phyloP scores from a whole-genome alignment of 2,888 invertebrate species.

The Apamea epomidion region DNA sequence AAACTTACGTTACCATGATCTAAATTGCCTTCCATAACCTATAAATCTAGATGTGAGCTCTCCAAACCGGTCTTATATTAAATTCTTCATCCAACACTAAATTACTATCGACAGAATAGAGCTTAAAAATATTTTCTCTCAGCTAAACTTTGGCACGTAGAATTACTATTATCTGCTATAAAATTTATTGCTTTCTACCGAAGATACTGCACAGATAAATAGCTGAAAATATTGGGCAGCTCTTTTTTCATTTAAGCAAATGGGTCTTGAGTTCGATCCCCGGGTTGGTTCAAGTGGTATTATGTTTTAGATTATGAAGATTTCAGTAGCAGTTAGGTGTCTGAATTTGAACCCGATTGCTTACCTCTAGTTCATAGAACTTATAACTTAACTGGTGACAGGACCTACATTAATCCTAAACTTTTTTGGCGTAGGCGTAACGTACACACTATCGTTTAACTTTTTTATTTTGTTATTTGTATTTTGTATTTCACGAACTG shows the following conservation, averaged over 20 bases:
- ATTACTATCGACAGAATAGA: constrained; percentile 34
- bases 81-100: constrained; percentile 33
- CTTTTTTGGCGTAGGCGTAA: too few species aligned
- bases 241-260: background rate
- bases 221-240: background rate
- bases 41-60: constrained; percentile 29
- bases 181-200: constrained; percentile 28
- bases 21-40: constrained; percentile 19
- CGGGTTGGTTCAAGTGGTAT: background rate
- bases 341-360: background rate
- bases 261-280: background rate
- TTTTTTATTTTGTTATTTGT: too few species aligned
- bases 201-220: background rate
- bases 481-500: too few species aligned
- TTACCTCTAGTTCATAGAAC: background rate
- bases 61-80: constrained; percentile 23
- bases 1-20: background rate
- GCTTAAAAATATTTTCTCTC: constrained; percentile 22
- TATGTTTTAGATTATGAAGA: background rate
- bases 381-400: background rate
- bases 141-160: constrained; percentile 32
- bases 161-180: background rate
- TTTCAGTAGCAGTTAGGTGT: background rate
- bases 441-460: too few species aligned
- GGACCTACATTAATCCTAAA: too few species aligned